Conservation (phyloP, 1,140 invertebrate genomes). For the Drosophila fuyamai region DNA sequence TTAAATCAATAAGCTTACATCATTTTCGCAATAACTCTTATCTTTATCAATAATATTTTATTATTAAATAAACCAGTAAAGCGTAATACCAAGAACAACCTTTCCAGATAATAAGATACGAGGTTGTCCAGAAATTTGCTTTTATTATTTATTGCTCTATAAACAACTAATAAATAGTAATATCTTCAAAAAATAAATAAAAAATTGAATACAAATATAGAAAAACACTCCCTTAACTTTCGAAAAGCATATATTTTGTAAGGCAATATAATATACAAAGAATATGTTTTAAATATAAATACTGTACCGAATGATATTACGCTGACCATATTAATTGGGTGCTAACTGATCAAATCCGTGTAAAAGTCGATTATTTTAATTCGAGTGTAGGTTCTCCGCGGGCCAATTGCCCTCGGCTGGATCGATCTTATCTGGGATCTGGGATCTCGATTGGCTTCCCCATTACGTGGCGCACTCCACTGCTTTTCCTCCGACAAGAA, state of each 20-base stretch:
- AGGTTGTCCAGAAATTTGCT: no score
- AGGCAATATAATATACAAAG: no score
- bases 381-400: background rate
- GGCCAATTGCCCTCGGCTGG: constrained; percentile 10
- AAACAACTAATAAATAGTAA: no score
- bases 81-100: background rate
- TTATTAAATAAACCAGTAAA: background rate
- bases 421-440: constrained; percentile 24
- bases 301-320: no score
- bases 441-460: constrained; percentile 12
- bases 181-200: no score
- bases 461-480: constrained; percentile 19
- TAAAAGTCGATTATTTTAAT: background rate
- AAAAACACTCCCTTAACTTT: no score
- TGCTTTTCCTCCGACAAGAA: constrained; percentile 25
- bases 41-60: background rate
- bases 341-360: background rate
- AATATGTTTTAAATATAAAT: no score
- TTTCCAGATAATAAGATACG: background rate
- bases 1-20: background rate
- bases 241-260: no score
- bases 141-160: no score
- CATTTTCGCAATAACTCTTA: background rate
- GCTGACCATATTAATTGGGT: no score
- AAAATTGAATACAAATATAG: no score